A percentile compares a stretch with the other conserved stretches of the same genome.
These are phyloP conservation scores for Ceraclea dissimilis DNA, from an alignment of 2,888 invertebrate species.

Conservation along the genomic window DNA sequence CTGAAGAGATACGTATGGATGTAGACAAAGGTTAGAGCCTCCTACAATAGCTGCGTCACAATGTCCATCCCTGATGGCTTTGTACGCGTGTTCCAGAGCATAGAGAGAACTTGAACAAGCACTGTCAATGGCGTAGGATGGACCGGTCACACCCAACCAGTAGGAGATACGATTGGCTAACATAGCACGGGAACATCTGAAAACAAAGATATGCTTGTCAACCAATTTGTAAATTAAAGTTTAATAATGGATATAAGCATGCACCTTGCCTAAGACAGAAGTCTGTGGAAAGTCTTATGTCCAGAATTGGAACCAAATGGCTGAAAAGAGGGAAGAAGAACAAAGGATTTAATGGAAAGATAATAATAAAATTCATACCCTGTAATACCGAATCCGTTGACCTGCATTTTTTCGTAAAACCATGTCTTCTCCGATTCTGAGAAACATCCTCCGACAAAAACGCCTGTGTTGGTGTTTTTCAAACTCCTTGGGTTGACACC, in stretches of 20 bases:
- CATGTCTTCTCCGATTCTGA: constrained; percentile 71
- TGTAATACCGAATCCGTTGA: constrained; percentile 48
- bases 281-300: background rate
- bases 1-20: constrained; percentile 83
- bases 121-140: constrained; percentile 83
- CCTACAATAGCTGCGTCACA: constrained; percentile 88
- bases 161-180: constrained; percentile 86
- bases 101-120: constrained; percentile 92
- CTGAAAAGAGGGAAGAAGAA: background rate
- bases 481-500: constrained; percentile 62
- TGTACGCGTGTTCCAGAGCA: constrained; percentile 77
- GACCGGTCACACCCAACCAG: constrained; percentile 80
- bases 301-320: background rate
- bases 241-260: no score
- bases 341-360: no score
- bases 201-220: constrained; percentile 2
- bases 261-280: background rate
- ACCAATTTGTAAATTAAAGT: background rate
- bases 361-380: constrained; percentile 44
- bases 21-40: constrained; percentile 76
- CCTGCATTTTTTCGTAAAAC: constrained; percentile 61
- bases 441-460: constrained; percentile 70
- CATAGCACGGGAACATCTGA: constrained; percentile 83
- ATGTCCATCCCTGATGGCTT: constrained; percentile 66
- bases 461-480: constrained; percentile 67